Evolutionary conservation across 1,140 invertebrate genomes (phyloP), one percentile per base, ranked within the genome.

Genomic region (Saccostrea echinata): DNA sequence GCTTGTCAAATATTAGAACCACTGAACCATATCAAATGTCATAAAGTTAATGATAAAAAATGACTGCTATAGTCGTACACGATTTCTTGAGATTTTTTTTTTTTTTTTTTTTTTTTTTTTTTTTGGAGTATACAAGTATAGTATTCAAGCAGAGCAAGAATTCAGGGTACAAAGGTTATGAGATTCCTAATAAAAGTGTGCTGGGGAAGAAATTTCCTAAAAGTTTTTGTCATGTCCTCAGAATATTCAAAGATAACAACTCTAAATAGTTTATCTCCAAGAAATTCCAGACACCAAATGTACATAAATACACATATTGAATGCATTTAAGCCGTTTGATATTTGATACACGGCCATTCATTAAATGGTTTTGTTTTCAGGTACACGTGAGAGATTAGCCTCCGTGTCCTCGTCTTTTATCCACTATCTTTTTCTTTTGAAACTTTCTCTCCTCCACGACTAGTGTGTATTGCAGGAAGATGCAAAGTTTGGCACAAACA

Each of bases 301-400:
- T 76, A 76, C 27, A 76, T 76, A 76, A 76, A 76, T 76, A 76
- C 27, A 30, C 68, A 76, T 76, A 76, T 76, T 76, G 68, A 76
- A 76, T 76, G 68, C 68, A 76, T 76, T 76, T 76, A 76, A 76
- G 68, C 68, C 68, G 68, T 76, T 76, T 76, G 68, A 76, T 35
- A 76, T 27, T 30, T 76, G 68, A 76, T 30, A 76, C 68, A 76
- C 8, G 27, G 68, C 68, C 68, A 76, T 76, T 76, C 68, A 76
- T 68, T 76, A 76, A 76, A 76, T 76, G 68, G 68, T 76, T 76
- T 76, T 76, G 68, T 76, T 76, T 76, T 76, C 27, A 13, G 33
- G 27, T 30, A 30, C 68, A 76, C 68, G 68, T 33, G 68, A 76
- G 68, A 30, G 68, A 76, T 76, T 76, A 76, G 68, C 68, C 68